Base-by-base conservation (phyloP, 2,113 vertebrate genomes). In the Corythoichthys haematopterus region DNA sequence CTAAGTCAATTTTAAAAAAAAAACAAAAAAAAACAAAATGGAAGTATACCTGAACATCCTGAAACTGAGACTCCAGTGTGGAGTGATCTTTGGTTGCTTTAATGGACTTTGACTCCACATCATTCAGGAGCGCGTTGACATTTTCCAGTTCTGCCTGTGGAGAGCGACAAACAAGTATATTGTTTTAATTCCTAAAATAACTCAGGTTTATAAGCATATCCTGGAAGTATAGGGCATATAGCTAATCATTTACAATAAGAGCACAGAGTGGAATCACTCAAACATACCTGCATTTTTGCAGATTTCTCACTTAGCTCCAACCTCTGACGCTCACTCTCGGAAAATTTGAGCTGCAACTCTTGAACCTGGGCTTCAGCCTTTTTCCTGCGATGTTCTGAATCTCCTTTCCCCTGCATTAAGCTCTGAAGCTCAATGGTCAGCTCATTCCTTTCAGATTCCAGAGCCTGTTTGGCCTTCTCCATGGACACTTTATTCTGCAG, bases 311-410 rank as follows among this genome's bases (percentile, higher is more conserved):
- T 87, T 69, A 93, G 85, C 74, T 99, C 97, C 0, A 78, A 6
- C 66, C 94, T 90, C 64, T 95, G 88, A 0, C 93, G 92, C 77
- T 99, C 97, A 0, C 93, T 94, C 83, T 99, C 97, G 0, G 85
- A 83, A 51, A 93, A 88, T 84, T 97, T 99, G 69, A 96, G 90
- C 89, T 92, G 95, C 80, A 99, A 91, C 62, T 99, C 97, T 82
- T 96, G 95, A 53, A 97, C 82, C 81, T 93, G 93, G 14, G 84
- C 50, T 78, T 99, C 97, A 0, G 91, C 93, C 73, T 95, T 98
- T 89, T 98, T 99, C 72, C 97, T 86, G 78, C 95, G 97, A 80
- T 98, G 94, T 78, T 99, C 97, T 0, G 97, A 95, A 2, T 99
- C 97, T 0, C 88, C 91, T 71, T 98, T 98, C 15, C 92, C 91